Percentiles rank a stretch among this genome's conserved stretches.
These are phyloP conservation scores for Lepisosteus osseus DNA, from an alignment of 2,113 vertebrate species.

Conservation along the genomic window DNA sequence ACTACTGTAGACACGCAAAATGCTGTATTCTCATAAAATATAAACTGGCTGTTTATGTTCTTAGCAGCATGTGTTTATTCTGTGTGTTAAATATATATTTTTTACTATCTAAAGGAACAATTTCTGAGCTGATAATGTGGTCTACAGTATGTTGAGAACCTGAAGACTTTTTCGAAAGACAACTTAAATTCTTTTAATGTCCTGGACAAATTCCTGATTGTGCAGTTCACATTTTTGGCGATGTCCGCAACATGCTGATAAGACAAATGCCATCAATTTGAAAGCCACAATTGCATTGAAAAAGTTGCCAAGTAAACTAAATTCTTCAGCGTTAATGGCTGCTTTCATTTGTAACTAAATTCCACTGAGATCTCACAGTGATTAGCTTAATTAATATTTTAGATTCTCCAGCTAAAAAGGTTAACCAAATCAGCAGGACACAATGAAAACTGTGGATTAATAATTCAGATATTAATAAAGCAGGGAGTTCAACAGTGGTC, in stretches of 20 bases:
- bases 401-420: not conserved
- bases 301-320: not conserved
- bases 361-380: conserved; percentile 9
- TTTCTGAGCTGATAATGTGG: too few relatives aligned
- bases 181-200: not conserved
- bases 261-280: not conserved
- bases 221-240: not conserved
- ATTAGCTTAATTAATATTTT: conserved; percentile 19
- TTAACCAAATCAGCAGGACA: not conserved
- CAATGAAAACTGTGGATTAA: conserved; percentile 10
- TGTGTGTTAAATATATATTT: too few relatives aligned
- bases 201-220: too few relatives aligned
- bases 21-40: too few relatives aligned
- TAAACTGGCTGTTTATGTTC: too few relatives aligned
- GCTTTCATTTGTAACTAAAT: not conserved
- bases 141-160: too few relatives aligned
- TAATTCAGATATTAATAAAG: conserved; percentile 12
- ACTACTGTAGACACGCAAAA: too few relatives aligned
- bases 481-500: not conserved
- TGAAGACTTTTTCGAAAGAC: not conserved
- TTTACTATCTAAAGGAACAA: too few relatives aligned
- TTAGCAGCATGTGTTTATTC: too few relatives aligned
- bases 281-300: not conserved
- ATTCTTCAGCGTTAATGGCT: not conserved
- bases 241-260: conserved; percentile 5